Evolutionary conservation across 37 sponge, comb jelly and placozoan species (phyloP).

Genomic region (Corticium candelabrum): DNA sequence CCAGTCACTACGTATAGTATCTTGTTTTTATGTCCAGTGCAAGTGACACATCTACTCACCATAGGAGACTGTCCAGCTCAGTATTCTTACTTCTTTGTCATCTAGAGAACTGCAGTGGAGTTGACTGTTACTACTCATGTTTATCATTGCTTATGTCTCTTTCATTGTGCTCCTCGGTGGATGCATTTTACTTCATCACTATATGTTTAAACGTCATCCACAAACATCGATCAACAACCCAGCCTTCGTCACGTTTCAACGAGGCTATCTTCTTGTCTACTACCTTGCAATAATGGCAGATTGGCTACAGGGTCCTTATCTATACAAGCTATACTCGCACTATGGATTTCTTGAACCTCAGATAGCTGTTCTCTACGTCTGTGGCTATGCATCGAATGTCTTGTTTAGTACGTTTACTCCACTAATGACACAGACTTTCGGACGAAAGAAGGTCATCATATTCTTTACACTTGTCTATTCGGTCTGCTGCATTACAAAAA

Average conservation of each 20-base stretch:
- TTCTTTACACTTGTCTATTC: slow-evolving; percentile 40
- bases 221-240: slow-evolving; percentile 43
- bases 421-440: slow-evolving; percentile 33
- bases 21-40: too few species aligned
- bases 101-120: too few species aligned
- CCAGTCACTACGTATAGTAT: too few species aligned
- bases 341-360: slow-evolving; percentile 49
- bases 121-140: too few species aligned
- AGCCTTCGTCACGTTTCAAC: slow-evolving; percentile 43
- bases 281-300: slow-evolving; percentile 44
- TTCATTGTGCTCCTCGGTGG: slow-evolving; percentile 29
- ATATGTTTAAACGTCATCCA: slow-evolving; percentile 14
- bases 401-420: slow-evolving; percentile 38
- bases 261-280: slow-evolving; percentile 45
- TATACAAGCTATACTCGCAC: slow-evolving; percentile 62
- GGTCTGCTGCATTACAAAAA: slow-evolving; percentile 35
- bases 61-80: too few species aligned
- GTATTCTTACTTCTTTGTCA: too few species aligned
- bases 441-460: slow-evolving; percentile 24
- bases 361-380: slow-evolving; percentile 64
- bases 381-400: slow-evolving; percentile 51
- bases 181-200: slow-evolving; percentile 26
- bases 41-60: too few species aligned
- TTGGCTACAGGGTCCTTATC: slow-evolving; percentile 81
- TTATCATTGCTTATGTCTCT: slow-evolving; percentile 42